Evolutionary conservation across 2,113 vertebrate species (phyloP).

Genomic region (Sinocyclocheilus anshuiensis): DNA sequence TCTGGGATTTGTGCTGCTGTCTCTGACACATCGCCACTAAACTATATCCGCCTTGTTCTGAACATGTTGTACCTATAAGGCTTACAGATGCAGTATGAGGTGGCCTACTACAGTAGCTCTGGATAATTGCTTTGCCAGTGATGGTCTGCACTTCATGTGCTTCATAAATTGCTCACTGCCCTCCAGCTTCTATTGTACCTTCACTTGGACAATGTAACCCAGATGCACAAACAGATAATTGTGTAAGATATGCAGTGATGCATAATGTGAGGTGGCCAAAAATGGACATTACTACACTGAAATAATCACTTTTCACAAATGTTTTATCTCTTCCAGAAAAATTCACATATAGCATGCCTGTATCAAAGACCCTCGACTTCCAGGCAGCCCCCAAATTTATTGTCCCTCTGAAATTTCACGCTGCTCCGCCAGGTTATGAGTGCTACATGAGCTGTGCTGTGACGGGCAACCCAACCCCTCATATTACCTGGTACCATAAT

Average conservation of each 20-base stretch:
- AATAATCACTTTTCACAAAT: background rate
- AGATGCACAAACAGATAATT: background rate
- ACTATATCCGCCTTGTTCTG: background rate
- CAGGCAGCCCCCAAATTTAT: slow-evolving; percentile 78
- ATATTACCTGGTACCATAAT: slow-evolving; percentile 83
- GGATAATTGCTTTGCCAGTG: background rate
- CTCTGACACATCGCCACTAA: background rate
- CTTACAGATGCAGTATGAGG: background rate
- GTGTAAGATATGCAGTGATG: background rate
- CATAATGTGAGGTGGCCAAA: background rate
- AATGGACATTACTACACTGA: background rate
- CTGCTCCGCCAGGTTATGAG: slow-evolving; percentile 79
- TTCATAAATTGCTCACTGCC: background rate
- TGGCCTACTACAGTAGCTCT: background rate
- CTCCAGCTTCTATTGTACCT: background rate
- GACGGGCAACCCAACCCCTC: slow-evolving; percentile 78
- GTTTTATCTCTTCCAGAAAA: slow-evolving; percentile 67
- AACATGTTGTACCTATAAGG: background rate
- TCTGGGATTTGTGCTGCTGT: slow-evolving; percentile 5
- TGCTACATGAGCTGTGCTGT: slow-evolving; percentile 88
- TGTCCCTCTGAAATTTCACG: slow-evolving; percentile 76
- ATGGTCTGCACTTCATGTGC: background rate
- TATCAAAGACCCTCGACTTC: slow-evolving; percentile 67
- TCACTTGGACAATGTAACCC: background rate
- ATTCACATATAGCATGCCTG: slow-evolving; percentile 62